A percentile compares a stretch with the other conserved stretches of the same genome.
Conservation (phyloP, 2,888 invertebrate species). For the Oscheius sp. region DNA sequence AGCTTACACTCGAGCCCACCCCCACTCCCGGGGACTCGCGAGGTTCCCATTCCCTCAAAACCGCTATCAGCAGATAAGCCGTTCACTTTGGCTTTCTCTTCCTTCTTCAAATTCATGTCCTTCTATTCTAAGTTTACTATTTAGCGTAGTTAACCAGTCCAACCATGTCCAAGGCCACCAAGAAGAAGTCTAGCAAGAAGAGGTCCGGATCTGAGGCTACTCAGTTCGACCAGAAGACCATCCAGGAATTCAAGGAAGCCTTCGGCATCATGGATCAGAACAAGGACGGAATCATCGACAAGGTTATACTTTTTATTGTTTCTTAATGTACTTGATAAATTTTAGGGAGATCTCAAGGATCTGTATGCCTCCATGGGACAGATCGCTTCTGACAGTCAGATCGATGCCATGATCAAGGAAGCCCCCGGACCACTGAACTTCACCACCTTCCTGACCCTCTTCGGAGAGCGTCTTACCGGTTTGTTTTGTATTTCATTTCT, state of each 20-base stretch:
- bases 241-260: conserved; percentile 78
- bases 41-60: not conserved
- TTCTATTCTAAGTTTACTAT: not conserved
- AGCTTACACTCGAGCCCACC: conserved; percentile 36
- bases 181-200: conserved; percentile 71
- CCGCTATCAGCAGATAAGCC: not conserved
- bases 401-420: conserved; percentile 73
- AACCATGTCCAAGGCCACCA: conserved; percentile 55
- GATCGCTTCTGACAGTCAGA: conserved; percentile 71
- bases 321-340: not conserved
- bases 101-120: not conserved
- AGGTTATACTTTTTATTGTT: conserved; percentile 39
- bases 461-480: conserved; percentile 74
- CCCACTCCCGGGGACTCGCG: conserved; percentile 23
- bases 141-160: conserved; percentile 15
- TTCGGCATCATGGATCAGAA: conserved; percentile 78
- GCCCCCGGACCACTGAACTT: conserved; percentile 74
- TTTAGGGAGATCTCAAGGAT: conserved; percentile 76
- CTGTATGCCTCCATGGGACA: conserved; percentile 76
- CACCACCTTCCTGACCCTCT: conserved; percentile 74
- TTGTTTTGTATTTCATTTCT: conserved; percentile 3
- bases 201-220: conserved; percentile 76
- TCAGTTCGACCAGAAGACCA: conserved; percentile 77
- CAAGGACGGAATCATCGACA: conserved; percentile 73
- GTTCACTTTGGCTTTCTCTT: not conserved